A percentile compares a stretch with the other conserved stretches of the same genome.
Evolutionary conservation across 2,888 invertebrate species (phyloP).

Genomic region (Trypoxylon attenuatum): DNA sequence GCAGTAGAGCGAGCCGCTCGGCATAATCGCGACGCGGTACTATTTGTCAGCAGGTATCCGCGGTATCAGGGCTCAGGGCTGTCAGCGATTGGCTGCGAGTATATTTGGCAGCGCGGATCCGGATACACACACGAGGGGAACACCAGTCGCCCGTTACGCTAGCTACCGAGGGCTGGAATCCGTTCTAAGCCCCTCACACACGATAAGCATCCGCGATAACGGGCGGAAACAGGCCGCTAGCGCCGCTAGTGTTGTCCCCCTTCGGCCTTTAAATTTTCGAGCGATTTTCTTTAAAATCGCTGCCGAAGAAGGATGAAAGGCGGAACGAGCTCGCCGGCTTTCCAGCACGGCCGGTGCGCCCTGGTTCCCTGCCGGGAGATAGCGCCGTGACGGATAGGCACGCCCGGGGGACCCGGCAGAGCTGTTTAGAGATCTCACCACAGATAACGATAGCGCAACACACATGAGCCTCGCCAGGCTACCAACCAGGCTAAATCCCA

Average conservation of each 20-base stretch:
- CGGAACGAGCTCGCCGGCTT: slow-evolving; percentile 58
- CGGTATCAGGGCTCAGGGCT: slow-evolving; percentile 34
- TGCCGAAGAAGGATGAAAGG: slow-evolving; percentile 52
- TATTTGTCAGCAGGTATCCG: slow-evolving; percentile 62
- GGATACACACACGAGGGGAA: background rate
- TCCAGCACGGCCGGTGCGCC: slow-evolving; percentile 70
- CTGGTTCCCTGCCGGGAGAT: slow-evolving; percentile 15
- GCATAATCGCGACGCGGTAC: slow-evolving; percentile 65
- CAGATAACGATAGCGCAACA: slow-evolving; percentile 55
- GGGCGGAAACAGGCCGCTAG: slow-evolving; percentile 55
- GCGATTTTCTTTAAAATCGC: slow-evolving; percentile 69
- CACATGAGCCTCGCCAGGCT: no score
- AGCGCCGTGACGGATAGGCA: slow-evolving; percentile 39
- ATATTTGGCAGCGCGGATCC: slow-evolving; percentile 45
- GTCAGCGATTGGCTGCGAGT: slow-evolving; percentile 50
- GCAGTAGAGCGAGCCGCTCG: no score
- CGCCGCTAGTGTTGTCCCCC: slow-evolving; percentile 43
- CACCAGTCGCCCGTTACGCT: slow-evolving; percentile 2
- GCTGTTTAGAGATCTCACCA: slow-evolving; percentile 67
- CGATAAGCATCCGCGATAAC: slow-evolving; percentile 72
- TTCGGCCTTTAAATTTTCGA: slow-evolving; percentile 69
- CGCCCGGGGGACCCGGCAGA: no score
- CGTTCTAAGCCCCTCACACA: slow-evolving; percentile 70
- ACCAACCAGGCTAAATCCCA: slow-evolving; percentile 42
- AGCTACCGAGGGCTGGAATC: no score